These are phyloP conservation scores for Pungitius pungitius DNA, from an alignment of 2,113 vertebrate species.

Conservation along the genomic window DNA sequence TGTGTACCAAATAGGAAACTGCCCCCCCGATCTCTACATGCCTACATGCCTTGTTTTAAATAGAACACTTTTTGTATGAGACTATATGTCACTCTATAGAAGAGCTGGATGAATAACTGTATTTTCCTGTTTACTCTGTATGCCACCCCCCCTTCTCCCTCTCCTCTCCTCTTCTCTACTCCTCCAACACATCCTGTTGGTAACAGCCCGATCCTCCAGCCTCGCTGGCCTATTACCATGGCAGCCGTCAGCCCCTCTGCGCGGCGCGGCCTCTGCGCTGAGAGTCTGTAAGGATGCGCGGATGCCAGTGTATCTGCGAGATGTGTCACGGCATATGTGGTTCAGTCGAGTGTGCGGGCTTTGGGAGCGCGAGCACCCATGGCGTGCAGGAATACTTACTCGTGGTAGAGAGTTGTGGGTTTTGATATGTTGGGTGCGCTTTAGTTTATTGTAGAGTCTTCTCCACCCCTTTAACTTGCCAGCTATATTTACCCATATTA, in stretches of 20 bases:
- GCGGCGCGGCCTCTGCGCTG: conserved; percentile 64
- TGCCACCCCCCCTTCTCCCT: conserved; percentile 18
- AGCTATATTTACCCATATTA: background rate
- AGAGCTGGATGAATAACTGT: conserved; percentile 51
- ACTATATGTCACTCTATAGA: conserved; percentile 40
- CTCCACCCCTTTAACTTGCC: background rate
- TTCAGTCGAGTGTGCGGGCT: conserved; percentile 48
- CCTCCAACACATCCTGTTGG: conserved; percentile 48
- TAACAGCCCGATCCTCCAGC: conserved; percentile 52
- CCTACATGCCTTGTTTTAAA: conserved; percentile 11
- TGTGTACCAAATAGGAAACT: background rate
- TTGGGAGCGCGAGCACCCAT: conserved; percentile 14
- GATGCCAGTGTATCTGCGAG: conserved; percentile 57
- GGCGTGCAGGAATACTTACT: conserved; percentile 4
- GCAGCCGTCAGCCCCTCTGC: conserved; percentile 72
- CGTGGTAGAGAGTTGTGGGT: background rate
- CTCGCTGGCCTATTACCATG: conserved; percentile 68
- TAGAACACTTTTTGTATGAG: conserved; percentile 13
- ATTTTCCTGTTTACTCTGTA: conserved; percentile 6
- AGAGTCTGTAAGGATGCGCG: conserved; percentile 46
- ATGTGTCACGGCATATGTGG: conserved; percentile 55
- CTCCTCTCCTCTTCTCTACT: conserved; percentile 19
- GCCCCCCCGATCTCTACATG: background rate
- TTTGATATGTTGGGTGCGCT: conserved; percentile 11
- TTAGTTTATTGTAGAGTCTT: conserved; percentile 9